Base-by-base conservation (phyloP, 2,113 vertebrate species). In the Cnemophilus loriae region DNA sequence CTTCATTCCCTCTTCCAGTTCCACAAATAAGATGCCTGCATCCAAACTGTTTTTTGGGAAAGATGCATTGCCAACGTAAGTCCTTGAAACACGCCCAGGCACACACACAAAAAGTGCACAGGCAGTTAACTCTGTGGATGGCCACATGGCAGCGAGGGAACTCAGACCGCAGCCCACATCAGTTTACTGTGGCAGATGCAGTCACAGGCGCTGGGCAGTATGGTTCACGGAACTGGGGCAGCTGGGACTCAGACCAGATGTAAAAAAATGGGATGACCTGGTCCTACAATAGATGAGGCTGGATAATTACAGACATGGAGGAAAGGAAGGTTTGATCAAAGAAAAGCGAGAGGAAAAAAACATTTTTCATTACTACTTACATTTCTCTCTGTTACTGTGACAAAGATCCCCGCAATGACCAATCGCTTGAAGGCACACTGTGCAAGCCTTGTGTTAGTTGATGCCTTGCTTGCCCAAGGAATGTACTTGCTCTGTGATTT, bases 61-160 rank as follows among this genome's bases (percentile, higher is more conserved):
- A 88, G 27, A 55, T 11, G 9, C 16, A 27, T 32, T 42, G 30
- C 20, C 56, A 85, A 0, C 14, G 9, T 28, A 18, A 63, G 42
- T 17, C 73, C 28, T 56, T 57, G n/a, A 91, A 70, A 63, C 9
- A 7, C 0, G 3, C 5, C 3, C 1, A 0, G 16, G 24, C 23
- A 50, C 11, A 19, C 0, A 1, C 6, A 27, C 13, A 41, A 50
- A 33, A 27, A 42, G 20, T 5, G n/a, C 3, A 0, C 26, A 59
- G 27, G 16, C 50, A 52, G 22, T 41, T 20, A 12, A 7, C 28
- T 57, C 0, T 9, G 18, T 7, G 28, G 32, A 26, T 68, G 52
- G 39, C 33, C 63, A 13, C 59, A 5, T 0, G 12, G 9, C 42
- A 77, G 42, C 0, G 2, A 44, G 33, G 27, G 26, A 10, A 8